Evolutionary conservation across 2,888 invertebrate genomes (phyloP).

Genomic region (Xiphydria camelus): DNA sequence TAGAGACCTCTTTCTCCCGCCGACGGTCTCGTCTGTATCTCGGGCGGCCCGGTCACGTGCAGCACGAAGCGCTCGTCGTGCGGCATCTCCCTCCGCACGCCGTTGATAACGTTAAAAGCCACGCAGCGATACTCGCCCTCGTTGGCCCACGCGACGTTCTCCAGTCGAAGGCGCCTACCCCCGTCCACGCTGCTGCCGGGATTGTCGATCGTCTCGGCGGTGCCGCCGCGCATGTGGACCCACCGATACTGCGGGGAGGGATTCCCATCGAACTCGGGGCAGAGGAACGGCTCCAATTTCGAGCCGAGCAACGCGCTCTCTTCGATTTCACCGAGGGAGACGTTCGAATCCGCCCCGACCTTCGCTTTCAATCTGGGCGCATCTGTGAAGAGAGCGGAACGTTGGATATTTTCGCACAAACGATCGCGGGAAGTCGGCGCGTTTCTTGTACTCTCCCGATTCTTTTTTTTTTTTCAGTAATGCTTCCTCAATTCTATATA

Average conservation of each 20-base stretch:
- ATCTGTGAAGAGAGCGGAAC: too few relatives aligned
- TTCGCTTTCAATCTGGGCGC: conserved; percentile 51
- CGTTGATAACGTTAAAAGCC: conserved; percentile 62
- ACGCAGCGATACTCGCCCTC: conserved; percentile 64
- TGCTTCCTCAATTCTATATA: too few relatives aligned
- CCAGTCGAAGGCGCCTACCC: conserved; percentile 56
- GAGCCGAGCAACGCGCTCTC: conserved; percentile 57
- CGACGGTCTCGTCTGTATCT: conserved; percentile 47
- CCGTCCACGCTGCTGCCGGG: conserved; percentile 41
- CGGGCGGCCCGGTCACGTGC: conserved; percentile 53
- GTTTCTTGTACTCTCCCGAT: too few relatives aligned
- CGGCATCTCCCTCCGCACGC: conserved; percentile 47
- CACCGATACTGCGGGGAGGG: conserved; percentile 62
- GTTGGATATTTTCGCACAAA: too few relatives aligned
- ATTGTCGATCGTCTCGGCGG: conserved; percentile 44
- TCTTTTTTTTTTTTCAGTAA: too few relatives aligned
- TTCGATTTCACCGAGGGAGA: conserved; percentile 39
- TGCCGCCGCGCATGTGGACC: conserved; percentile 54
- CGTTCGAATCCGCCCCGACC: conserved; percentile 28
- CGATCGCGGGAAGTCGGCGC: too few relatives aligned
- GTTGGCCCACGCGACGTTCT: conserved; percentile 62
- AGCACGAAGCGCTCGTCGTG: conserved; percentile 46
- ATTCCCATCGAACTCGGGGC: conserved; percentile 62
- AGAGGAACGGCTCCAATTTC: conserved; percentile 59
- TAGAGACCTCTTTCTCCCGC: conserved; percentile 41